A percentile compares a stretch with the other conserved stretches of the same genome.
These are phyloP conservation scores for Trogon surrucura DNA, from an alignment of 2,113 vertebrate species.

Conservation along the genomic window DNA sequence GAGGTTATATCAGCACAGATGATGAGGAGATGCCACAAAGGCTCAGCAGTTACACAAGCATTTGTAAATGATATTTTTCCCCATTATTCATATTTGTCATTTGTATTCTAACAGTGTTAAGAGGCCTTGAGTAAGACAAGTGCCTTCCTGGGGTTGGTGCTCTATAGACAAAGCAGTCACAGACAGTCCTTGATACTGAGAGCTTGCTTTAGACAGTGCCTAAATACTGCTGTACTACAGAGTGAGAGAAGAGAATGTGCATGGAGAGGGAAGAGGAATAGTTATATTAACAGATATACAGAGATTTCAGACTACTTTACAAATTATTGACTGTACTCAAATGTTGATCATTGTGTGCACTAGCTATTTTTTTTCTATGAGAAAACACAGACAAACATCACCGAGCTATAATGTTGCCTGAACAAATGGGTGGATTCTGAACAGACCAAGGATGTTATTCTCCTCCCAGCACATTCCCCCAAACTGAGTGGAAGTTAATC, in stretches of 20 bases:
- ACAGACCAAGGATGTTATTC: neutral
- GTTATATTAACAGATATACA: neutral
- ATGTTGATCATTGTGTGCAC: neutral
- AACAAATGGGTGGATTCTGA: neutral
- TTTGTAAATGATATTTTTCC: neutral
- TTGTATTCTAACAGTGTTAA: neutral
- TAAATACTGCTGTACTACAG: neutral
- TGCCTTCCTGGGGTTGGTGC: neutral
- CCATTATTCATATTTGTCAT: neutral
- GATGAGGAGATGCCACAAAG: neutral
- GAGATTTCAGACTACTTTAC: neutral
- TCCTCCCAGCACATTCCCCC: neutral
- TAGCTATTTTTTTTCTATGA: neutral
- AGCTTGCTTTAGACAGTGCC: neutral
- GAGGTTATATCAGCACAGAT: neutral
- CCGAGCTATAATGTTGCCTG: neutral
- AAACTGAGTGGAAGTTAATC: neutral
- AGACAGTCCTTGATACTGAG: constrained; percentile 14
- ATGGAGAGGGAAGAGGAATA: neutral
- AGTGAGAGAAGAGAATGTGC: rapidly evolving
- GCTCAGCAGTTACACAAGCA: neutral
- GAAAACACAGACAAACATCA: neutral
- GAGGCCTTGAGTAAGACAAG: neutral
- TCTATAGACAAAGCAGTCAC: neutral
- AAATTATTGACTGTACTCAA: neutral